Evolutionary conservation across 35 echinoderm and acorn worm species (phyloP).

Genomic region (Antedon bifida): DNA sequence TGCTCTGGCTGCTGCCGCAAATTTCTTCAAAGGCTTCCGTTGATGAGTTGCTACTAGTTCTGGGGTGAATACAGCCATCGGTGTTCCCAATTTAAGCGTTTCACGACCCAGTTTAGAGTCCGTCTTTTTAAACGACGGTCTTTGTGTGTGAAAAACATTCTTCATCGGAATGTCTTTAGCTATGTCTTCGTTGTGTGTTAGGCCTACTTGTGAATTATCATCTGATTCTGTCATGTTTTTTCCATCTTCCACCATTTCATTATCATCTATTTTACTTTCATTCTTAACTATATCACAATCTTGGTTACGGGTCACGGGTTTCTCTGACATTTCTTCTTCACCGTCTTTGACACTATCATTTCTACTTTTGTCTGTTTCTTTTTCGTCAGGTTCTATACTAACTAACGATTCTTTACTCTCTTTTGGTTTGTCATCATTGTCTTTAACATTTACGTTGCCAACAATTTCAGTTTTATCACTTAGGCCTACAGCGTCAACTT

Average conservation of each 20-base stretch:
- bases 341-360: background rate
- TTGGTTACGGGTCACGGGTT: background rate
- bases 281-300: no score
- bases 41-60: background rate
- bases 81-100: background rate
- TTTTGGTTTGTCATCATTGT: no score
- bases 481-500: no score
- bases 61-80: background rate
- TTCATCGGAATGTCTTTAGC: background rate
- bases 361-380: background rate
- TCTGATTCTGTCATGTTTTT: no score
- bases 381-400: no score
- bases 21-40: background rate
- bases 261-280: background rate
- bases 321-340: background rate
- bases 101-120: background rate
- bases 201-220: no score
- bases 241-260: no score
- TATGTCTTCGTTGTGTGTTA: no score
- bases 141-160: background rate
- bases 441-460: no score
- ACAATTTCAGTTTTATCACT: no score
- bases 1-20: background rate
- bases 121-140: background rate
- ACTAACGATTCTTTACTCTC: no score